These are phyloP conservation scores for Megaptera novaeangliae DNA, from an alignment of 2,113 vertebrate species.

Conservation along the genomic window DNA sequence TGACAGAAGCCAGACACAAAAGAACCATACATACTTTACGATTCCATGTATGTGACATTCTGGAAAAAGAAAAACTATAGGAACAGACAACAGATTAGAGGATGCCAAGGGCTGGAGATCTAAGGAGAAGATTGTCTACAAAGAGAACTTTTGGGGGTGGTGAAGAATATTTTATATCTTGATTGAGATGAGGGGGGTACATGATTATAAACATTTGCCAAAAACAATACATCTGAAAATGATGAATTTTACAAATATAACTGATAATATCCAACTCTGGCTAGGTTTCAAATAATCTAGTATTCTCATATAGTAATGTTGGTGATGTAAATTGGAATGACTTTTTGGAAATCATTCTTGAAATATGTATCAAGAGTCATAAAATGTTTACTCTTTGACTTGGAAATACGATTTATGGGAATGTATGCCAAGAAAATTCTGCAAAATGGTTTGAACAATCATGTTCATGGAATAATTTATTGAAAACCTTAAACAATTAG, in stretches of 20 bases:
- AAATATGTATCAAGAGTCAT: neutral
- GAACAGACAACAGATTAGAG: neutral
- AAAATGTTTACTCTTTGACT: neutral
- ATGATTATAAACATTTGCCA: neutral
- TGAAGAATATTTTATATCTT: neutral
- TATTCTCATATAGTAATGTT: neutral
- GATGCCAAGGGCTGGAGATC: too few species aligned
- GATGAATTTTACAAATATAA: neutral
- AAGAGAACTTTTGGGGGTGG: neutral
- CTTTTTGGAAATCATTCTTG: neutral
- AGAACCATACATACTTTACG: neutral
- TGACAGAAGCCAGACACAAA: neutral
- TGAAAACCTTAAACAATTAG: constrained; percentile 6
- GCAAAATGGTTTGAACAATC: neutral
- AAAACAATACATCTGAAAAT: neutral
- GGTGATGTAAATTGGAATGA: neutral
- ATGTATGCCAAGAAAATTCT: neutral
- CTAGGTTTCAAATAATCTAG: neutral
- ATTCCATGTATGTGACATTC: neutral
- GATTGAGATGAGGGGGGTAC: neutral
- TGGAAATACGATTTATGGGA: neutral
- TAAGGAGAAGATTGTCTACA: neutral
- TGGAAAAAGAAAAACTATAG: neutral
- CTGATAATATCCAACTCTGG: neutral
- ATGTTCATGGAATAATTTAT: neutral